Base-by-base conservation (phyloP, 2,888 invertebrate species). In the Tricholauxania praeusta region DNA sequence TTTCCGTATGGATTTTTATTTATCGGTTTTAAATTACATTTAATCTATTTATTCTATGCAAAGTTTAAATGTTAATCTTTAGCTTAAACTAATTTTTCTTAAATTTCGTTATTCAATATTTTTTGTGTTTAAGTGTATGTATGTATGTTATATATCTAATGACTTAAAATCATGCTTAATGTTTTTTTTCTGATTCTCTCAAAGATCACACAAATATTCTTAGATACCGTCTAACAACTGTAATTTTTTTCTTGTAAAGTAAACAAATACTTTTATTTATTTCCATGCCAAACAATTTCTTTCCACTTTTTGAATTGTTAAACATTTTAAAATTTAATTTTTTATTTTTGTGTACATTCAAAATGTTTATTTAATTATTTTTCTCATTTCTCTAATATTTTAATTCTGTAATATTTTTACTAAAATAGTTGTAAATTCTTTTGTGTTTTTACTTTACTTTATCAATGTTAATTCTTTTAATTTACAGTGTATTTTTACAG, bases 321-420 rank as follows among this genome's bases (percentile, higher is more conserved):
- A 17, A 1, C 39, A 39, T 39, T n/a, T 39, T 47, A 48, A 47
- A 12, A 39, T 48, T 63, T 47, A 51, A 10, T 10, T 15, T 65
- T 63, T 12, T 75, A 79, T 76, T 66, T 53, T 6, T 53, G 80
- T 77, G 79, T 79, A 78, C 75, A 73, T 67, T 48, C 59, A 39
- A 39, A 39, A 7, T 39, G 39, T 59, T 53, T 75, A 74, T 51
- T 65, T 52, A 47, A 66, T 73, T 51, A 69, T 55, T 59, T 57
- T 75, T 22, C 49, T 59, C 62, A 62, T 57, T 63, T 75, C 1
- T 32, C 64, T 70, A 69, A 12, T 28, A 53, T 72, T 51, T 48
- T n/a, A 39, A 39, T 19, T 39, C 19, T 55, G 47, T 57, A 67
- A 57, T 55, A 67, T 47, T 57, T 57, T 67, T 67, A 67, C 67